Percentiles rank a stretch among this genome's conserved stretches.
Evolutionary conservation across 2,888 invertebrate genomes (phyloP).

Genomic region (Polylopha cassiicola): DNA sequence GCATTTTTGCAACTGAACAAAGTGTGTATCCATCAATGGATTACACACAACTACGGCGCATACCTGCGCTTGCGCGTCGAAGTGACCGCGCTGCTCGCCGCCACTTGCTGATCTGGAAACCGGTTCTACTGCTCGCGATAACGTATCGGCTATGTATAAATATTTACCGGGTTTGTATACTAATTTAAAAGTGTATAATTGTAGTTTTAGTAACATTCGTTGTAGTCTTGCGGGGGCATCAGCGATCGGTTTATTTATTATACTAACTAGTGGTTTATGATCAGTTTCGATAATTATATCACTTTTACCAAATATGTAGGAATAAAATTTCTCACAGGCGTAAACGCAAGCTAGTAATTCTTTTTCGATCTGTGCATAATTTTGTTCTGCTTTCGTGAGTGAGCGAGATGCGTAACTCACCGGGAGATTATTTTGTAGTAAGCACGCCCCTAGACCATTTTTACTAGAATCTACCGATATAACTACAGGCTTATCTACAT

Average conservation of each 20-base stretch:
- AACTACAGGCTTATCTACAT: conserved; percentile 8
- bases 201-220: conserved; percentile 9
- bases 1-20: conserved; percentile 3
- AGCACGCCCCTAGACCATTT: conserved; percentile 11
- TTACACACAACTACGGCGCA: conserved; percentile 7
- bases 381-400: conserved; percentile 8
- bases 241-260: conserved; percentile 5
- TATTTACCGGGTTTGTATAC: conserved; percentile 11
- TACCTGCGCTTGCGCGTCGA: conserved; percentile 10
- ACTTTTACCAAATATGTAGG: conserved; percentile 11
- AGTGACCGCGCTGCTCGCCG: no score
- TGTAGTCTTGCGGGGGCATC: conserved; percentile 9
- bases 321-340: conserved; percentile 13
- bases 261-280: not conserved
- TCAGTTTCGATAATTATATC: no score
- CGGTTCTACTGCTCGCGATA: no score
- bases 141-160: conserved; percentile 7
- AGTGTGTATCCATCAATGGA: conserved; percentile 11
- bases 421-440: conserved; percentile 6
- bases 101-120: no score
- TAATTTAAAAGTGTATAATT: conserved; percentile 8
- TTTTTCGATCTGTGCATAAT: conserved; percentile 11
- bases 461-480: conserved; percentile 16
- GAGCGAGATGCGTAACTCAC: conserved; percentile 13
- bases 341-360: conserved; percentile 12